These are phyloP conservation scores for Ambastaia sidthimunki DNA, from an alignment of 2,797 vertebrate genomes.

Conservation along the genomic window DNA sequence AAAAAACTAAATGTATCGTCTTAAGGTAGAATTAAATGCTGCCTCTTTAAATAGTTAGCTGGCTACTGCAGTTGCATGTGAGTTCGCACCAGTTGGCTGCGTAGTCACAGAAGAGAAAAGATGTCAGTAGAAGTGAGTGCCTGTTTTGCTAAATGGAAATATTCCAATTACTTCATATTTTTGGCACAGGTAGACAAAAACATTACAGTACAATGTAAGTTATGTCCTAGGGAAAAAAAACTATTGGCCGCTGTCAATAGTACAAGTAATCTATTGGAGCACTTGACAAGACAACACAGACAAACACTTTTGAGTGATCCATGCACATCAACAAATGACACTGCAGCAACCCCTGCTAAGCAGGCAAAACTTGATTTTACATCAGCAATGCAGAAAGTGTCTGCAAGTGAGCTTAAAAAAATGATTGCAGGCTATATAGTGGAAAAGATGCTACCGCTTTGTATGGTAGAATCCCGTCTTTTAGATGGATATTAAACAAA, in stretches of 20 bases:
- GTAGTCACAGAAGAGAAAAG: background rate
- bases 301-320: background rate
- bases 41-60: too few species aligned
- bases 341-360: too few species aligned
- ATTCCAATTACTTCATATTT: background rate
- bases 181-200: background rate
- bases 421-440: background rate
- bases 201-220: background rate
- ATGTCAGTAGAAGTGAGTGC: background rate
- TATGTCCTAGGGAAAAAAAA: background rate
- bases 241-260: background rate
- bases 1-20: too few species aligned
- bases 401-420: conserved; percentile 6
- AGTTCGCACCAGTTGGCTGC: background rate
- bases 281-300: background rate
- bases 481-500: background rate
- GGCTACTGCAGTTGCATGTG: too few species aligned
- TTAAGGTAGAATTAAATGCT: too few species aligned
- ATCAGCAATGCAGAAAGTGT: too few species aligned
- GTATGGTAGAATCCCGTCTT: conserved; percentile 2
- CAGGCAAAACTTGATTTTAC: too few species aligned
- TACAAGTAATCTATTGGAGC: background rate
- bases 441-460: background rate
- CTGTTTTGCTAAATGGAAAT: background rate
- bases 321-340: background rate